Evolutionary conservation across 2,888 invertebrate species (phyloP).

Genomic region (Koerneria pararmatus): DNA sequence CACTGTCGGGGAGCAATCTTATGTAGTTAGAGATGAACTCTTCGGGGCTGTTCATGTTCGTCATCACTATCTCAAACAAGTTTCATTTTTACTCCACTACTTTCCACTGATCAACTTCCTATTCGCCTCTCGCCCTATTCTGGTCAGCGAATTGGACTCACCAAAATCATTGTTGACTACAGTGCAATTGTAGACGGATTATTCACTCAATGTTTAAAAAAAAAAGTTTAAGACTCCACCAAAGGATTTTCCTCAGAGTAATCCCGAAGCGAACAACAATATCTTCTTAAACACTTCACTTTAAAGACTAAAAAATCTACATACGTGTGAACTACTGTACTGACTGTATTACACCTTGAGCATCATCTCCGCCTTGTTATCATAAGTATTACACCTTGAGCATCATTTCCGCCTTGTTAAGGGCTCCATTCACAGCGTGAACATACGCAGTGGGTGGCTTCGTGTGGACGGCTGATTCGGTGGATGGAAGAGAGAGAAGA

Average conservation of each 20-base stretch:
- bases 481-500: constrained; percentile 85
- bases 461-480: constrained; percentile 70
- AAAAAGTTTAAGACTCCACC: too few relatives aligned
- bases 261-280: too few relatives aligned
- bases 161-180: not conserved
- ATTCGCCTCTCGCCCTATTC: too few relatives aligned
- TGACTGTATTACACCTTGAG: not conserved
- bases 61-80: constrained; percentile 78
- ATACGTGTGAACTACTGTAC: not conserved
- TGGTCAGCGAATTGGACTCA: not conserved
- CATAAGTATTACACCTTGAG: constrained; percentile 70
- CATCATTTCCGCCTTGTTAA: constrained; percentile 97
- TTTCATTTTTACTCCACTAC: not conserved
- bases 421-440: constrained; percentile 76
- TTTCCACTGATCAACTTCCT: not conserved
- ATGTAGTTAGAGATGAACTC: constrained; percentile 83
- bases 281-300: not conserved
- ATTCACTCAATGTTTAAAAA: not conserved
- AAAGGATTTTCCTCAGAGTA: too few relatives aligned
- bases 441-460: constrained; percentile 64
- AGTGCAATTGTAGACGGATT: not conserved
- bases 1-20: constrained; percentile 82
- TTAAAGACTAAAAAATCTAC: too few relatives aligned
- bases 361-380: not conserved
- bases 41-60: constrained; percentile 74